Conservation (phyloP, 2,113 vertebrate species). For the Hippoglossus stenolepis region DNA sequence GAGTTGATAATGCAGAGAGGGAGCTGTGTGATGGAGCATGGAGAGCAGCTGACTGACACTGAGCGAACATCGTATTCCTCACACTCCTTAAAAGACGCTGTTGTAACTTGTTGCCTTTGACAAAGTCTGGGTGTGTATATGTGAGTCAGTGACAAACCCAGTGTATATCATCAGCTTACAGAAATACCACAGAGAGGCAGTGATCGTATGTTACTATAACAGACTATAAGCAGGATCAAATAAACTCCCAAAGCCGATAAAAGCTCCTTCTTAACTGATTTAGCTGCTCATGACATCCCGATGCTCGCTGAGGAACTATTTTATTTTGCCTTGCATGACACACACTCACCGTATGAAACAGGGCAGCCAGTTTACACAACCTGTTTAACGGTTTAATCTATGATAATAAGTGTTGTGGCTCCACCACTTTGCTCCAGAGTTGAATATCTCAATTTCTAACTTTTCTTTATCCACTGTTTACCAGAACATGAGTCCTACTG, state of each 20-base stretch:
- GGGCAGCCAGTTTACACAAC: too few species aligned
- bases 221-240: background rate
- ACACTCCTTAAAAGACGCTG: slow-evolving; percentile 17
- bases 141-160: slow-evolving; percentile 14
- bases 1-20: slow-evolving; percentile 25
- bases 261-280: slow-evolving; percentile 24
- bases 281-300: background rate
- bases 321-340: background rate
- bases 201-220: background rate
- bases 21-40: slow-evolving; percentile 50
- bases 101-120: slow-evolving; percentile 19
- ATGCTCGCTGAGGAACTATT: background rate
- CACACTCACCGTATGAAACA: background rate
- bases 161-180: slow-evolving; percentile 10
- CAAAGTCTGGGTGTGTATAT: slow-evolving; percentile 9
- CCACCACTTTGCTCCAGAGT: too few species aligned
- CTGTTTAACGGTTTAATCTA: too few species aligned
- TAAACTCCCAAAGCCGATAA: background rate
- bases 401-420: too few species aligned
- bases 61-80: slow-evolving; percentile 12
- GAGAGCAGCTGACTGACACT: slow-evolving; percentile 64
- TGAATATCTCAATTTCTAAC: background rate
- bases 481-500: too few species aligned
- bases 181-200: background rate
- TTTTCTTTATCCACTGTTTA: too few species aligned